phyloP scores from a whole-genome alignment of 2,113 vertebrate genomes.

The Notothenia coriiceps region DNA sequence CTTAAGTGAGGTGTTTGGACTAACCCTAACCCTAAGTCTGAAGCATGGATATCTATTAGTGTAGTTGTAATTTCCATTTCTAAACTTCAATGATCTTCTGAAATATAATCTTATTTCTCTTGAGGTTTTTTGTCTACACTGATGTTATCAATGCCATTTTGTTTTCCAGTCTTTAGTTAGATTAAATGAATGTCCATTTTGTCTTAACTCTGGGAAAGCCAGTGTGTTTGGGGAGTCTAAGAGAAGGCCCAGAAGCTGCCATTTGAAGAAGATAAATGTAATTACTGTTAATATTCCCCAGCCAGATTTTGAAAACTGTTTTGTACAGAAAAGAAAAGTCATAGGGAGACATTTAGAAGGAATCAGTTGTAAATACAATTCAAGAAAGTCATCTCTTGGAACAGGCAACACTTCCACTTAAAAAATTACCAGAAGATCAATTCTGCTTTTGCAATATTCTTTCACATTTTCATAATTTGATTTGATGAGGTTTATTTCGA shows the following conservation, averaged over 20 bases:
- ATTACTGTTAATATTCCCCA: constrained; percentile 45
- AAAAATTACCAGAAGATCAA: not conserved
- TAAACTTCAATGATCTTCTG: constrained; percentile 13
- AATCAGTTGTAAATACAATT: not conserved
- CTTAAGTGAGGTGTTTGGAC: not conserved
- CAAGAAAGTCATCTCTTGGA: not conserved
- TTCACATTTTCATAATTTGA: not conserved
- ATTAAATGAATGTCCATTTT: constrained; percentile 48
- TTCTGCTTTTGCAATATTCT: not conserved
- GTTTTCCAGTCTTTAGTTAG: constrained; percentile 8
- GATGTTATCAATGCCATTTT: constrained; percentile 31
- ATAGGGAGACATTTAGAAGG: not conserved
- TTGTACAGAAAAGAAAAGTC: not conserved
- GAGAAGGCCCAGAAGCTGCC: constrained; percentile 48
- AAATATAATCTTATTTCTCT: constrained; percentile 34
- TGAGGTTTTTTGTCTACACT: constrained; percentile 40
- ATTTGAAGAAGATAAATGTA: constrained; percentile 47
- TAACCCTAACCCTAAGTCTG: not conserved
- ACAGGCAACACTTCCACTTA: not conserved
- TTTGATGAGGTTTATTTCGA: too few relatives aligned
- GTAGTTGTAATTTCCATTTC: constrained; percentile 14
- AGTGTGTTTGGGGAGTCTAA: constrained; percentile 34
- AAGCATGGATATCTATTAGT: not conserved
- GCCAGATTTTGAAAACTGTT: constrained; percentile 31
- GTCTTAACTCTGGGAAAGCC: constrained; percentile 32